Evolutionary conservation across 2,888 invertebrate species (phyloP).

Genomic region (Pachycephus smyrnensis): DNA sequence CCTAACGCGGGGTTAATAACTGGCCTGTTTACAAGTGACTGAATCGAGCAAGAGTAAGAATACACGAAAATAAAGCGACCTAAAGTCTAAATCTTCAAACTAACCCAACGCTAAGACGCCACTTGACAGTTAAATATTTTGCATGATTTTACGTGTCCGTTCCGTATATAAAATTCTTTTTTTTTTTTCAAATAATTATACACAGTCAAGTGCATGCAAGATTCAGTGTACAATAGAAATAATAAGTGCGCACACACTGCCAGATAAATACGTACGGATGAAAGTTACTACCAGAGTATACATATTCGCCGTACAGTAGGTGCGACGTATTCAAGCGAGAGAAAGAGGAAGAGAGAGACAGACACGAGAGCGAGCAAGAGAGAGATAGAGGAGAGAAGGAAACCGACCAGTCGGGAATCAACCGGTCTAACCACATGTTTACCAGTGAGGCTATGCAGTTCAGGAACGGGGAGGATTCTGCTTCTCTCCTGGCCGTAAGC

Average conservation of each 20-base stretch:
- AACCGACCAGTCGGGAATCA: constrained; percentile 36
- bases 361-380: constrained; percentile 17
- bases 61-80: no score
- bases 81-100: no score
- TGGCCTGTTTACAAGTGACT: no score
- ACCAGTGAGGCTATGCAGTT: constrained; percentile 38
- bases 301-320: neutral
- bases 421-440: constrained; percentile 62
- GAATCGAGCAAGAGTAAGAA: no score
- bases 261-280: constrained; percentile 10
- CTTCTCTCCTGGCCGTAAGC: neutral
- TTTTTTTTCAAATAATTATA: no score
- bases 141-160: no score
- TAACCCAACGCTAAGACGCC: no score
- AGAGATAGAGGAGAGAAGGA: constrained; percentile 2
- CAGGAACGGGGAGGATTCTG: neutral
- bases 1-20: no score
- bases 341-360: constrained; percentile 8
- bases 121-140: no score
- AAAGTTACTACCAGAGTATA: neutral
- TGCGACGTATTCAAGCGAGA: constrained; percentile 10
- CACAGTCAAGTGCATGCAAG: no score
- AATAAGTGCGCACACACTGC: neutral
- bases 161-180: no score
- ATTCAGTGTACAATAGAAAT: no score